Evolutionary conservation across 2,797 vertebrate genomes (phyloP), one percentile per base, ranked within the genome.

Genomic region (Sebastes aleutianus): DNA sequence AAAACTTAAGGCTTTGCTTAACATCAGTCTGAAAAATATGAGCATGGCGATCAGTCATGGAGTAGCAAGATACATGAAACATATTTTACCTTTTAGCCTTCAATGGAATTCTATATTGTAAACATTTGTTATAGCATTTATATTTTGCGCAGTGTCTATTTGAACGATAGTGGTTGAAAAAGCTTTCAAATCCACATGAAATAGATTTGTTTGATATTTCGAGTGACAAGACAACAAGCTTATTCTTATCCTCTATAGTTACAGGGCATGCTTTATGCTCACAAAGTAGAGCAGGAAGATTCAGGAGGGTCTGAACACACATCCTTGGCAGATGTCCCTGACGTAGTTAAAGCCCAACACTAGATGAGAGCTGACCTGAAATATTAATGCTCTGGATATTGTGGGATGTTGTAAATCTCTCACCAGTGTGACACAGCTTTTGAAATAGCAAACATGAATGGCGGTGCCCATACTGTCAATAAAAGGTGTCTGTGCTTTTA

Each of bases 401-500:
- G 75, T 57, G 63, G 12, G 14, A 59, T 64, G 59, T 9, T 54
- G 43, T 79, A 71, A 78, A 79, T 78, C 43, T 74, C 39, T 63
- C 3, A 2, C 29, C 61, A 43, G 50, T 39, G 39, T 78, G 39
- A 47, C 58, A 50, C 16, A 16, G 32, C 8, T 50, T 74, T 70
- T 39, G 8, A 57, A 70, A 50, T 64, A 9, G 5, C 29, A 68
- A 54, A 76, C 59, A 61, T 56, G 50, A 32, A 58, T 64, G 13
- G 13, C 0, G 0, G 4, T 73, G 76, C 16, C 27, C 18, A 34
- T 31, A 43, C 31, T 61, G 50, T 34, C 4, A 74, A 27, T 64
- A 27, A 29, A 31, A 43, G 50, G 26, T 80, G 18, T 58, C 56
- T 62, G 58, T 78, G 47, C 22, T 68, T 75, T 83, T 66, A 87